Evolutionary conservation across 1,140 invertebrate genomes (phyloP).

Genomic region (Drosophila tani): DNA sequence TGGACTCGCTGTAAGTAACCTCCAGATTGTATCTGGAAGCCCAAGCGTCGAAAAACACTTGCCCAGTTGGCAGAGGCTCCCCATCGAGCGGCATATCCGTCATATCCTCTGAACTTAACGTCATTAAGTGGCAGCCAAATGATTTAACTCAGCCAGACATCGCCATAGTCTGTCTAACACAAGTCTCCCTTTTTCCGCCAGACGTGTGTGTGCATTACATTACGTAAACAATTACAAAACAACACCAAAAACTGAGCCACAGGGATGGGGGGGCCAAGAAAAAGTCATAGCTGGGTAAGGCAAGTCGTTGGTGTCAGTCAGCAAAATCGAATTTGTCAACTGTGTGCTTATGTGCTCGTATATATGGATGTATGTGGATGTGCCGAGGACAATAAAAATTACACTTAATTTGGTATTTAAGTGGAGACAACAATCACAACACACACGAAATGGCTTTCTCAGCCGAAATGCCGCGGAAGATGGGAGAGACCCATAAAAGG

Average conservation of each 20-base stretch:
- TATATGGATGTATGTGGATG: constrained; percentile 19
- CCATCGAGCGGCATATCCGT: constrained; percentile 31
- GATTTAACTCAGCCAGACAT: constrained; percentile 23
- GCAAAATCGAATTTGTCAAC: constrained; percentile 80
- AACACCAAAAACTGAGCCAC: constrained; percentile 32
- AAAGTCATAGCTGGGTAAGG: neutral
- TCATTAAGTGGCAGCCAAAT: constrained; percentile 57
- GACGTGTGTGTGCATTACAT: constrained; percentile 41
- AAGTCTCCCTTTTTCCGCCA: constrained; percentile 7
- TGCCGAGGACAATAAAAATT: constrained; percentile 78
- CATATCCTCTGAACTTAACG: constrained; percentile 52
- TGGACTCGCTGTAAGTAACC: no score
- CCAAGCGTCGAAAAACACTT: constrained; percentile 35
- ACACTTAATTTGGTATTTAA: constrained; percentile 82
- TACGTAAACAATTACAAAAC: constrained; percentile 64
- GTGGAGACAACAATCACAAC: constrained; percentile 59
- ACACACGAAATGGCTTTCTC: constrained; percentile 34
- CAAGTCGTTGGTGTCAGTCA: constrained; percentile 42
- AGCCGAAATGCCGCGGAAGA: constrained; percentile 5
- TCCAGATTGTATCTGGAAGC: neutral
- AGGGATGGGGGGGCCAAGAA: constrained; percentile 6
- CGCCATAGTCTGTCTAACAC: neutral
- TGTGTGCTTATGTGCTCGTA: constrained; percentile 34
- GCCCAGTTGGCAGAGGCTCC: constrained; percentile 12
- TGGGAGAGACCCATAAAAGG: constrained; percentile 52